Base-by-base conservation (phyloP, 2,797 vertebrate species). In the Sciaenops ocellatus region DNA sequence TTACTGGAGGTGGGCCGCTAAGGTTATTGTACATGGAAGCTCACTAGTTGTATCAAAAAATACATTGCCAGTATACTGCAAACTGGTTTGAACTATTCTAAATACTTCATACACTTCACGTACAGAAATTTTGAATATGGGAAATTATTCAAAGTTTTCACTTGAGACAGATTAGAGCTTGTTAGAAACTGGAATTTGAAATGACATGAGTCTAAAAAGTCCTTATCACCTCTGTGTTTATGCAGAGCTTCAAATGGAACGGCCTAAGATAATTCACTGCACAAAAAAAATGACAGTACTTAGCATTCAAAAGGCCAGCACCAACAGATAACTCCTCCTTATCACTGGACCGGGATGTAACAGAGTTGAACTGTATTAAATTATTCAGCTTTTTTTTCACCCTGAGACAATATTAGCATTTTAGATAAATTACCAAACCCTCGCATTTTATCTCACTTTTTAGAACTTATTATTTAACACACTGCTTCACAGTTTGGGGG, bases 151-250 rank as follows among this genome's bases (percentile, higher is more conserved):
- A 16, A 52, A 76, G 38, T 67, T 61, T 81, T 66, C 80, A 85
- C 46, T 82, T 30, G 34, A 42, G 44, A 42, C 60, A 17, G 69
- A 85, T 76, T 66, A 80, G 20, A 66, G 24, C 38, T 64, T 69
- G 65, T 73, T 78, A 54, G 52, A 78, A 90, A 78, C n/a, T 68
- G 24, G 22, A 73, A 83, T 73, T 56, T 73, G 20, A 87, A 86
- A 55, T 50, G 67, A 76, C 74, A 60, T 4, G 44, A 79, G 77
- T 73, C 71, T 62, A 73, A 50, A 73, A 79, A 76, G 83, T 88
- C 75, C 89, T 90, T 91, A 93, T 94, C 93, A 79, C 50, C 28
- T 28, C 63, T 68, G 74, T 92, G 89, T 92, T 91, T 85, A 85
- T 87, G 75, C 82, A 84, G 76, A 9, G 62, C 82, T 78, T 56